These are phyloP conservation scores for Podiceps cristatus DNA, from an alignment of 2,113 vertebrate genomes.

Conservation along the genomic window DNA sequence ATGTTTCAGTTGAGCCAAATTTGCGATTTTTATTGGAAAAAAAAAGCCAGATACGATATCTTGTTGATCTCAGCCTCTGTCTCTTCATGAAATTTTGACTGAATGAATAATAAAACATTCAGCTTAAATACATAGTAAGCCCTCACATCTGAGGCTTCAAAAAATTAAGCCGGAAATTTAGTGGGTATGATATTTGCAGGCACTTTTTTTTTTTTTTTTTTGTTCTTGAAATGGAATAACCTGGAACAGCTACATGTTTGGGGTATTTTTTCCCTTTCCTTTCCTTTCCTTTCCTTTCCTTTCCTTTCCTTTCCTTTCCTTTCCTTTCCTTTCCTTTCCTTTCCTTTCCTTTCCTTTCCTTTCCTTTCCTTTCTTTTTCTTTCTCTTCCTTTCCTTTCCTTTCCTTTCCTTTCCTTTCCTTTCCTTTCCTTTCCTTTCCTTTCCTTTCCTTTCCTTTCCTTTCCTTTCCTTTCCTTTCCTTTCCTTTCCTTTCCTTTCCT, in stretches of 20 bases:
- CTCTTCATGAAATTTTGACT: neutral
- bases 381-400: too few species aligned
- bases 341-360: too few species aligned
- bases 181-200: neutral
- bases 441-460: too few species aligned
- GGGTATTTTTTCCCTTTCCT: too few species aligned
- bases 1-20: neutral
- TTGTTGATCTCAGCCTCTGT: neutral
- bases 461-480: too few species aligned
- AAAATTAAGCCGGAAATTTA: neutral
- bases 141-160: neutral
- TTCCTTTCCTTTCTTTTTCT: too few species aligned
- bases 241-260: neutral
- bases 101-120: neutral
- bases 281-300: too few species aligned
- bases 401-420: too few species aligned
- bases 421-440: too few species aligned
- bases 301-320: too few species aligned
- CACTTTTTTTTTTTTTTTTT: neutral
- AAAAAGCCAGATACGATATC: neutral
- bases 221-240: neutral
- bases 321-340: too few species aligned
- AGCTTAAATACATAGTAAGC: neutral
- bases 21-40: neutral
- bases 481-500: too few species aligned